A percentile compares a stretch with the other conserved stretches of the same genome.
Evolutionary conservation across 2,797 vertebrate genomes (phyloP).

Genomic region (Valencia hispanica): DNA sequence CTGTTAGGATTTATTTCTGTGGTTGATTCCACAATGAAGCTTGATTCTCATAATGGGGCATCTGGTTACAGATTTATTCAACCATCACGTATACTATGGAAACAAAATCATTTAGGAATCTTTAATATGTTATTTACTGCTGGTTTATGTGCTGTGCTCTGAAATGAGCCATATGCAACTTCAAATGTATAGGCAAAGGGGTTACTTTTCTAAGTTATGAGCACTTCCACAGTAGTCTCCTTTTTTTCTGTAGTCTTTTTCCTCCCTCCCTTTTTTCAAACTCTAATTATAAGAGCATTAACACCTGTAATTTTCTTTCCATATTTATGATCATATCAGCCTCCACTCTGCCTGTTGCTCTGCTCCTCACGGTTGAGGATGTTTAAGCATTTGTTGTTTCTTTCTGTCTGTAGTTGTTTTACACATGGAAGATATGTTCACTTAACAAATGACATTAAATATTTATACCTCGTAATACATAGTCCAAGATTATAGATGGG

Average conservation of each 20-base stretch:
- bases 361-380: not conserved
- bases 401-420: not conserved
- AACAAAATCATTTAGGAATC: constrained; percentile 32
- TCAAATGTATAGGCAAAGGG: constrained; percentile 29
- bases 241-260: not conserved
- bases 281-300: not conserved
- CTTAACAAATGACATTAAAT: not conserved
- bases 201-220: constrained; percentile 11
- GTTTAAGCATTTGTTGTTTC: not conserved
- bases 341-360: not conserved
- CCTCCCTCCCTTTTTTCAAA: not conserved
- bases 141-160: constrained; percentile 19
- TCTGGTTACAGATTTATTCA: constrained; percentile 58
- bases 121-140: constrained; percentile 32
- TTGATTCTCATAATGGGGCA: constrained; percentile 41
- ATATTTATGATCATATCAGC: not conserved
- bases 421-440: not conserved
- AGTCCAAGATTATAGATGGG: not conserved
- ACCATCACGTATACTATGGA: constrained; percentile 49
- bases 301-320: not conserved
- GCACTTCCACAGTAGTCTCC: not conserved
- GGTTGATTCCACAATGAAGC: not conserved
- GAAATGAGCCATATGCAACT: constrained; percentile 49
- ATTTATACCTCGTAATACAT: not conserved
- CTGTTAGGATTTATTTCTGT: not conserved